Conservation (phyloP, 2,797 vertebrate species). For the Mormyrops attenuatus region DNA sequence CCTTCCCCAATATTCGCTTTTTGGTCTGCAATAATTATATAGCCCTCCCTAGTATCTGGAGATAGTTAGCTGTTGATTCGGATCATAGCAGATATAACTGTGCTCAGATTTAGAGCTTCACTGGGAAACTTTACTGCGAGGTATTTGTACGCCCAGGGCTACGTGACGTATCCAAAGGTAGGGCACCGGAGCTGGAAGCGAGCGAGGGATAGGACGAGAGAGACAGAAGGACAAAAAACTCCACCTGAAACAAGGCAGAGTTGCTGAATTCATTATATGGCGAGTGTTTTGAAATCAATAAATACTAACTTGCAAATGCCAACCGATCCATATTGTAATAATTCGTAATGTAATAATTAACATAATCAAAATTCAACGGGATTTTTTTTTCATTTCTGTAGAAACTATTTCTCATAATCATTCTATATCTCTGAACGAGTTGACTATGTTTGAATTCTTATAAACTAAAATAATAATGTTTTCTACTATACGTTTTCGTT, state of each 20-base stretch:
- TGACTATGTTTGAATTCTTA: neutral
- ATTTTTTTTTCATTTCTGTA: neutral
- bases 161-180: conserved; percentile 64
- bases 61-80: conserved; percentile 42
- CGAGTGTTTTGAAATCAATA: conserved; percentile 4
- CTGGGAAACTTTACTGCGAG: conserved; percentile 50
- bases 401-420: neutral
- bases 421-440: neutral
- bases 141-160: conserved; percentile 57
- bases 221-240: conserved; percentile 4
- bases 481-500: neutral
- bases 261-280: conserved; percentile 32
- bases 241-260: conserved; percentile 32
- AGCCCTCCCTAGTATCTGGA: conserved; percentile 40
- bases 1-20: neutral
- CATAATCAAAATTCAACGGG: neutral
- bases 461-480: neutral
- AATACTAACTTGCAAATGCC: conserved; percentile 12
- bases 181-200: conserved; percentile 38
- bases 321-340: neutral
- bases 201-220: conserved; percentile 35
- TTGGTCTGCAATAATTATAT: neutral
- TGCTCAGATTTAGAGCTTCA: conserved; percentile 50
- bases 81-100: conserved; percentile 63
- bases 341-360: neutral